Base-by-base conservation (phyloP, 53 echinoderm and acorn worm genomes). In the Echinometra lucunter region DNA sequence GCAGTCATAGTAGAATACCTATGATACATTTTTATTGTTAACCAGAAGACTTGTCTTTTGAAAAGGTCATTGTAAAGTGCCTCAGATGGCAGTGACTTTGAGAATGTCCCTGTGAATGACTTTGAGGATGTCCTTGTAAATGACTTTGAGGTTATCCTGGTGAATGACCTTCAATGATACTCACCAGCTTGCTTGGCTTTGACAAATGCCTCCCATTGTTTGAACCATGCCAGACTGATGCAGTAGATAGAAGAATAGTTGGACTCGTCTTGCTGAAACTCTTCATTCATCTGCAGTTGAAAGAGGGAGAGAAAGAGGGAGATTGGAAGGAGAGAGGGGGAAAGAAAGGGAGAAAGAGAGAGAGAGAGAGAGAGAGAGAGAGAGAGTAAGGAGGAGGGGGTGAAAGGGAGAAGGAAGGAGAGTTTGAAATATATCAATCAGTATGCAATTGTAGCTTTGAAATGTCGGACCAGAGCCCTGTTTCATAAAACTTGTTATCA, bases 161-260 rank as follows among this genome's bases (percentile, higher is more conserved):
- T 53, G 9, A 49, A 49, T 6, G 49, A 49, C 49, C 49, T 49
- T 49, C 49, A 47, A 4, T 6, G 4, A 47, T 9, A 66, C 92
- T 94, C 37, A 98, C 97, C 97, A 72, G 90, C 95, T 89, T 97
- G 96, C 42, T 98, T 98, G 38, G 98, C 97, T 83, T 98, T 97
- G 92, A 98, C 97, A 85, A 97, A 98, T 83, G 94, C 96, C 78
- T 98, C 98, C 98, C 98, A 98, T 37, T 95, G 92, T 66, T 97
- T 97, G 95, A 98, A 98, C 98, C 98, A 98, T 13, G 97, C 95
- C 89, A 98, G 95, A 66, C 98, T 98, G 95, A 98, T 97, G 95
- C 96, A 98, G 94, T 97, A 98, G 38, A 98, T 95, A 57, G 95
- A 94, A 23, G 95, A 95, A 28, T 66, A 88, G 7, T 90, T 74